phyloP scores from a whole-genome alignment of 2,797 vertebrate species.

The Pteropus rufus region DNA sequence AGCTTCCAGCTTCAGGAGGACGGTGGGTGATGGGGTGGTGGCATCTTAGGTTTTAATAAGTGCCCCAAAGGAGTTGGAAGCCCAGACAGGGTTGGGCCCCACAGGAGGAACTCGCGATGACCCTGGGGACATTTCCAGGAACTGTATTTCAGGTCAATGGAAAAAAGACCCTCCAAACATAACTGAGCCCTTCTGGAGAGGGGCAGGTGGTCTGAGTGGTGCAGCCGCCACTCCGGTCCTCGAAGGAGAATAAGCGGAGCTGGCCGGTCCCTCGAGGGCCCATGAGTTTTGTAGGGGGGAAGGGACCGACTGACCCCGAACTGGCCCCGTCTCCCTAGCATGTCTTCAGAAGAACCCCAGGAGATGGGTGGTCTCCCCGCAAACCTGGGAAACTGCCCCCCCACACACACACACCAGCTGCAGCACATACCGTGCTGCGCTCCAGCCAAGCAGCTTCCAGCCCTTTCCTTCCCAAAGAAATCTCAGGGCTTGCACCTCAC shows the following conservation, averaged over 20 bases:
- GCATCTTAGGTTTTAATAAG: neutral
- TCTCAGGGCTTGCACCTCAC: neutral
- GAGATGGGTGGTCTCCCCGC: accelerated
- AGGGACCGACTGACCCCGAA: neutral
- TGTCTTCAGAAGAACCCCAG: neutral
- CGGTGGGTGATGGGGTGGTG: too few relatives aligned
- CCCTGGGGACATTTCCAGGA: neutral
- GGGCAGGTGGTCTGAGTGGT: neutral
- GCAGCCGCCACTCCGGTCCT: neutral
- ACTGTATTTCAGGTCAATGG: neutral
- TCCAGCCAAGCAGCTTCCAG: neutral
- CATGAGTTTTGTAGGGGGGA: neutral
- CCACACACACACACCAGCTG: neutral
- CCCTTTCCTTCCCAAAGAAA: neutral
- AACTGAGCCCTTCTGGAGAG: neutral
- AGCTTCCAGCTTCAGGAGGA: neutral
- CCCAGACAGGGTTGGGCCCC: neutral
- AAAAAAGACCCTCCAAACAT: neutral
- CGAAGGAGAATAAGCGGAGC: neutral
- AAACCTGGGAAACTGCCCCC: too few relatives aligned
- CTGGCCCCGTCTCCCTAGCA: neutral
- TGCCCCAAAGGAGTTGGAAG: neutral
- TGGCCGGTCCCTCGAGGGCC: accelerated
- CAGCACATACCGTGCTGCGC: accelerated
- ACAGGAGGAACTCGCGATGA: neutral